Conservation (phyloP, 2,797 vertebrate species). For the Ctenosaura bakeri region DNA sequence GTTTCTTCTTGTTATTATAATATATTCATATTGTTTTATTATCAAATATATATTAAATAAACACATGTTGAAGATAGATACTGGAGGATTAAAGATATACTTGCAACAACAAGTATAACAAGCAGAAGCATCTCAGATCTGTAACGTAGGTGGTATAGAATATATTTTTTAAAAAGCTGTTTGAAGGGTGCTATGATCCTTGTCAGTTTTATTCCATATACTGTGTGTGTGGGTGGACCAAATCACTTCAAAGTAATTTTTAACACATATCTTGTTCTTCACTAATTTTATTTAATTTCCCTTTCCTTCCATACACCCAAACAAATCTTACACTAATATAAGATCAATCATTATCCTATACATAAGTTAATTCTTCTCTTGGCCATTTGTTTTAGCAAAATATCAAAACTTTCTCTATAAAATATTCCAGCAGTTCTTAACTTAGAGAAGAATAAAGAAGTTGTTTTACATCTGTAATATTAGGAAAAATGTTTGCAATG, state of each 20-base stretch:
- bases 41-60: not conserved
- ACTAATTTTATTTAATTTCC: conserved; percentile 36
- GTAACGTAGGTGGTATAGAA: conserved; percentile 15
- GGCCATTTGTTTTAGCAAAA: not conserved
- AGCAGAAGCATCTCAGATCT: conserved; percentile 4
- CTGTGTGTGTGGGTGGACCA: conserved; percentile 2
- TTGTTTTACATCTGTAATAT: not conserved
- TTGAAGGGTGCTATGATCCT: conserved; percentile 31
- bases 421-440: not conserved
- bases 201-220: conserved; percentile 32
- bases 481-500: not conserved
- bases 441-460: not conserved
- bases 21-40: not conserved
- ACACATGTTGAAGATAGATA: not conserved
- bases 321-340: conserved; percentile 1
- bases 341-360: conserved; percentile 2
- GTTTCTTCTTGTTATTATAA: not conserved
- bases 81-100: not conserved
- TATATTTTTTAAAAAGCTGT: conserved; percentile 1
- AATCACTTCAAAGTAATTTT: conserved; percentile 29
- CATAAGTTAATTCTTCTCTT: conserved; percentile 8
- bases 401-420: not conserved
- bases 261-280: conserved; percentile 9
- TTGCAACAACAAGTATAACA: not conserved
- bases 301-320: not conserved